Percentiles rank a stretch among this genome's conserved stretches.
Conservation (phyloP, 2,797 vertebrate genomes). For the Dendrocincla tyrannina region DNA sequence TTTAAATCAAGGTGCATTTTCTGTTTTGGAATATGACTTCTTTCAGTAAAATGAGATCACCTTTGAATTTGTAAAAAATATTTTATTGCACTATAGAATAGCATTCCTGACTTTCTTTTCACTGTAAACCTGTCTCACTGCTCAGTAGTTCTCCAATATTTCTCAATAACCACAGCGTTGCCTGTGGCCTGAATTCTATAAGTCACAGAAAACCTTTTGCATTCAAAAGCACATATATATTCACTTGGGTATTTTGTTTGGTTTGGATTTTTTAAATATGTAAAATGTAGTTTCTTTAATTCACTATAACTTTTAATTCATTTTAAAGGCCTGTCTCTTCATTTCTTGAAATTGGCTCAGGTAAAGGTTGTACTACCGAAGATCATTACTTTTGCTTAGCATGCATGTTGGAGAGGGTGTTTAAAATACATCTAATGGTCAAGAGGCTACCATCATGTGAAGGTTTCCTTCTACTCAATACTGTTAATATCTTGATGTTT, state of each 20-base stretch:
- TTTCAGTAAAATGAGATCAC: not conserved
- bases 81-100: not conserved
- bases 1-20: not conserved
- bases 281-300: not conserved
- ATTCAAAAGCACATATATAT: not conserved
- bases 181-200: not conserved
- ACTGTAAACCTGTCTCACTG: not conserved
- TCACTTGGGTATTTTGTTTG: not conserved
- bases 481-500: not conserved
- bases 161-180: not conserved
- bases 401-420: accelerated
- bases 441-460: not conserved
- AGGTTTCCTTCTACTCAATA: not conserved
- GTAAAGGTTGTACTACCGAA: not conserved
- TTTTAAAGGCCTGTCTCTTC: not conserved
- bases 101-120: not conserved
- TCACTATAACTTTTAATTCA: not conserved
- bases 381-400: not conserved
- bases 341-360: not conserved
- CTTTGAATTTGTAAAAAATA: not conserved
- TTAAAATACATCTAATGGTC: not conserved
- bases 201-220: not conserved
- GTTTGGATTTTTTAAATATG: not conserved
- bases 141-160: not conserved
- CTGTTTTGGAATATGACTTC: not conserved